phyloP scores from a whole-genome alignment of 2,113 vertebrate species.

The Pelvicachromis taeniatus region DNA sequence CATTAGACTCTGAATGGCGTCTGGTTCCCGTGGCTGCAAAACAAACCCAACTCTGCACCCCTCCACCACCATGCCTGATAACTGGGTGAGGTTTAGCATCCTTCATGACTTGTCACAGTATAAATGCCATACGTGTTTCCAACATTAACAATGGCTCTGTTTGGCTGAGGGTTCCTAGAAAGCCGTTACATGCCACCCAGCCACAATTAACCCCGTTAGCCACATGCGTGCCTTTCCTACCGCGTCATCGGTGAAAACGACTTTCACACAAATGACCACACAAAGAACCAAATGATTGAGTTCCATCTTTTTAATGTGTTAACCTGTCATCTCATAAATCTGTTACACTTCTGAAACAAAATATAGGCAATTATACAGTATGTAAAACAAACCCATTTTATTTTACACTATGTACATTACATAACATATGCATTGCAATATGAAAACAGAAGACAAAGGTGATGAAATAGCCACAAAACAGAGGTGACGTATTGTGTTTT shows the following conservation, averaged over 20 bases:
- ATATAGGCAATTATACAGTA: constrained; percentile 80
- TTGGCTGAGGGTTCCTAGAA: not conserved
- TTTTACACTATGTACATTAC: constrained; percentile 81
- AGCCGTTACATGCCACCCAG: not conserved
- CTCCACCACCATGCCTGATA: not conserved
- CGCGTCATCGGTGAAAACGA: not conserved
- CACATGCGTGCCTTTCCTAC: not conserved
- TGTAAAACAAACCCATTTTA: constrained; percentile 81
- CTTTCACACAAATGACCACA: not conserved
- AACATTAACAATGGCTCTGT: not conserved
- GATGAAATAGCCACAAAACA: constrained; percentile 34
- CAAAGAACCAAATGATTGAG: not conserved
- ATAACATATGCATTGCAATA: constrained; percentile 67
- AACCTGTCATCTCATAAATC: constrained; percentile 76
- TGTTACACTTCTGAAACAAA: constrained; percentile 78
- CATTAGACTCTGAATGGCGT: too few relatives aligned
- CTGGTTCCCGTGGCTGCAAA: too few relatives aligned
- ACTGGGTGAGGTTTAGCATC: not conserved
- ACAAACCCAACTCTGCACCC: too few relatives aligned
- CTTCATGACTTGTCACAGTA: not conserved
- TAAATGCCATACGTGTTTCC: not conserved
- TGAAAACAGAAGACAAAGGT: constrained; percentile 58
- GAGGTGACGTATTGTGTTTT: constrained; percentile 12
- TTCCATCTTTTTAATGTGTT: constrained; percentile 77
- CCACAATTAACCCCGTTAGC: not conserved